phyloP scores from a whole-genome alignment of 2,888 invertebrate genomes.

The Tipula confusa region DNA sequence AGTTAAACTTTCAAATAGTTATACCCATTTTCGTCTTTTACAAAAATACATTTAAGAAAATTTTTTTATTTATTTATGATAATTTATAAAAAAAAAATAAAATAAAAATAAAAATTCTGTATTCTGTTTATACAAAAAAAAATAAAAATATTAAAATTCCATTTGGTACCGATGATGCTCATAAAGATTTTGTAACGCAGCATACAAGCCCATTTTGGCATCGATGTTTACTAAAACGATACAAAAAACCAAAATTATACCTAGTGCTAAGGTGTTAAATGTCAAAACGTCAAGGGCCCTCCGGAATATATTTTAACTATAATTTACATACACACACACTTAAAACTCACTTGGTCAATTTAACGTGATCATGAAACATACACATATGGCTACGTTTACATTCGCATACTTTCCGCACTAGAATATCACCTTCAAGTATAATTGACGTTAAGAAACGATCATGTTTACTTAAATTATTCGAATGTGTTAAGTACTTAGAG shows the following conservation, averaged over 20 bases:
- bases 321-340: not conserved
- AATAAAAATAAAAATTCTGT: not conserved
- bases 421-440: constrained; percentile 35
- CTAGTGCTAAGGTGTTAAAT: not conserved
- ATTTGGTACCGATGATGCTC: not conserved
- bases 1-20: constrained; percentile 37
- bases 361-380: constrained; percentile 34
- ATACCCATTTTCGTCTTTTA: not conserved
- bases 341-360: constrained; percentile 36
- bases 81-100: not conserved
- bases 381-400: constrained; percentile 34
- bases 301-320: not conserved
- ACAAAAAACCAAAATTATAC: not conserved
- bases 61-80: constrained; percentile 21
- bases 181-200: constrained; percentile 13
- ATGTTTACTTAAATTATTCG: not conserved
- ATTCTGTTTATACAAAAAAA: not conserved
- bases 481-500: not conserved
- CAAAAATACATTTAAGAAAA: not conserved
- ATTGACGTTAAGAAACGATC: constrained; percentile 34
- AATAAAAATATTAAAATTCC: not conserved
- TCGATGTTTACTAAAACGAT: not conserved
- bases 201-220: not conserved
- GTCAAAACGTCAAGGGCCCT: not conserved
- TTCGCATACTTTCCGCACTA: constrained; percentile 34